These are phyloP conservation scores for Ispidina lecontei DNA, from an alignment of 2,797 vertebrate genomes.

Conservation along the genomic window DNA sequence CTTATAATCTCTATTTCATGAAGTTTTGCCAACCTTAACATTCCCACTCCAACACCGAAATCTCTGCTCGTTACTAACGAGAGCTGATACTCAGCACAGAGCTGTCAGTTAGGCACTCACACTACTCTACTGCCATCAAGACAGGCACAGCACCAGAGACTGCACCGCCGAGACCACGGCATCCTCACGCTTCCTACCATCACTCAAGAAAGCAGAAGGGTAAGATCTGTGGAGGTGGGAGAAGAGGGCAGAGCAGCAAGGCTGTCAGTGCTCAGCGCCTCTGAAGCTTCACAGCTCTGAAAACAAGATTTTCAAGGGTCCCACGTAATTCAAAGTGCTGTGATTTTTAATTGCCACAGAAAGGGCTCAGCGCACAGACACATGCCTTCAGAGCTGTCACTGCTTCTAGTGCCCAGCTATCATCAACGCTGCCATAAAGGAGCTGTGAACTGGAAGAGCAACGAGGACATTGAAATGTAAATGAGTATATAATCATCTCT, in stretches of 20 bases:
- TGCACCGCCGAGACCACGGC: not conserved
- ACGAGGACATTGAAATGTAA: not conserved
- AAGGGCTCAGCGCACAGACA: not conserved
- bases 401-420: not conserved
- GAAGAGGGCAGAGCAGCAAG: not conserved
- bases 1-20: not conserved
- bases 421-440: not conserved
- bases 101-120: not conserved
- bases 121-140: not conserved
- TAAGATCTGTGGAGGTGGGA: not conserved
- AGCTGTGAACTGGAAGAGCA: slow-evolving; percentile 13
- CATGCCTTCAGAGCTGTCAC: not conserved
- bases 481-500: not conserved
- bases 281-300: not conserved
- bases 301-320: not conserved
- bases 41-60: not conserved
- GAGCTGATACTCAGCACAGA: not conserved
- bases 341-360: not conserved
- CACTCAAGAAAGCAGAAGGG: not conserved
- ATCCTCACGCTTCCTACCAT: not conserved
- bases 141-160: not conserved
- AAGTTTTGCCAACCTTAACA: not conserved
- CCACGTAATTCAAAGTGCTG: not conserved
- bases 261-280: not conserved
- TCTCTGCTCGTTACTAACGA: not conserved